Percentiles rank a stretch among this genome's conserved stretches.
Evolutionary conservation across 2,113 vertebrate species (phyloP).

Genomic region (Catharus bicknelli): DNA sequence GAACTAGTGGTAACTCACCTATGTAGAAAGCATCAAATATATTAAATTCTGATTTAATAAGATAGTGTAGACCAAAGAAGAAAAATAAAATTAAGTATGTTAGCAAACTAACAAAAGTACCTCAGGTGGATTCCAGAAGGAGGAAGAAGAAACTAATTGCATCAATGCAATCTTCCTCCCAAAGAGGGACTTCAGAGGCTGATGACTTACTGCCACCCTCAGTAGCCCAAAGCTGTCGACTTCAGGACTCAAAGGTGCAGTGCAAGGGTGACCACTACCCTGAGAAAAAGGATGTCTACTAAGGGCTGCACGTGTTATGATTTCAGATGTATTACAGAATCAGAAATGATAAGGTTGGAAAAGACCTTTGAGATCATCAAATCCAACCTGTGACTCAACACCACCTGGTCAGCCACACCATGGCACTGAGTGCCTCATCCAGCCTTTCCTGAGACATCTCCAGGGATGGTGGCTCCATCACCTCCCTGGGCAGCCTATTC

Average conservation of each 20-base stretch:
- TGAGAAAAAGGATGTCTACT: background rate
- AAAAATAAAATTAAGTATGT: background rate
- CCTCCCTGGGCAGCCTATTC: background rate
- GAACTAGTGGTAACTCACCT: background rate
- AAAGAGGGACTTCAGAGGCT: background rate
- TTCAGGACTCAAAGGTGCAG: background rate
- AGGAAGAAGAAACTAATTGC: background rate
- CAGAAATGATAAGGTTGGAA: accelerated
- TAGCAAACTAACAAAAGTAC: background rate
- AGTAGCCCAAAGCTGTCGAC: background rate
- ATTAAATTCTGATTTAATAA: background rate
- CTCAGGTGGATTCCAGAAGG: background rate
- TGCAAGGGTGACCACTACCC: background rate
- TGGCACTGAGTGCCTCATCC: background rate
- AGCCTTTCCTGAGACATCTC: background rate
- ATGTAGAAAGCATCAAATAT: background rate
- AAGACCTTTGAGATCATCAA: background rate
- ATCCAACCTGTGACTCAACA: background rate
- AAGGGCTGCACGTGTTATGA: background rate
- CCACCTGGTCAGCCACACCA: background rate
- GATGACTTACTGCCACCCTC: background rate
- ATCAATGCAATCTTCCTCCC: background rate
- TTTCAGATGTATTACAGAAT: background rate
- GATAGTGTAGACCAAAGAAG: background rate
- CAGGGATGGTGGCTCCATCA: background rate